Percentiles rank a stretch among this genome's conserved stretches.
Conservation (phyloP, 2,113 vertebrate genomes). For the Quiscalus mexicanus region DNA sequence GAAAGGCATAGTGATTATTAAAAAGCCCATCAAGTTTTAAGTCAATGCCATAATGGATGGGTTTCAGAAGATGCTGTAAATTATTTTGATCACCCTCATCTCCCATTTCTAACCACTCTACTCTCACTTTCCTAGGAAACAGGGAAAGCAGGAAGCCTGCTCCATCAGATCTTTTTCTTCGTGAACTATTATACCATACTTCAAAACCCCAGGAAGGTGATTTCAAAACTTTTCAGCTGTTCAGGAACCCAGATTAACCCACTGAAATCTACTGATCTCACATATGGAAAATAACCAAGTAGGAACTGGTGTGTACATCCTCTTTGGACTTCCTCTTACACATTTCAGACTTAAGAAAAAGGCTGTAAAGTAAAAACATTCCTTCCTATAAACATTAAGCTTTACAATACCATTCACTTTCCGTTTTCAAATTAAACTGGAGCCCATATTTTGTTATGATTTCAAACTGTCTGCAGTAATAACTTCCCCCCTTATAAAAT, state of each 20-base stretch:
- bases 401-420: slow-evolving; percentile 5
- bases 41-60: neutral
- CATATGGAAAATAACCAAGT: slow-evolving; percentile 32
- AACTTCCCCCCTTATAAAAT: neutral
- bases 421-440: slow-evolving; percentile 32
- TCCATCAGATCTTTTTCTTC: neutral
- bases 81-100: neutral
- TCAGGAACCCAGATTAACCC: slow-evolving; percentile 5
- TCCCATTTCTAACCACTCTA: neutral
- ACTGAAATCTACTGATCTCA: slow-evolving; percentile 32
- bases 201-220: slow-evolving; percentile 29
- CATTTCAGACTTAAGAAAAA: slow-evolving; percentile 26
- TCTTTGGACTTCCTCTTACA: slow-evolving; percentile 41
- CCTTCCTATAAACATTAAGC: slow-evolving; percentile 39
- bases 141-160: neutral
- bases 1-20: neutral
- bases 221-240: slow-evolving; percentile 27
- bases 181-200: neutral
- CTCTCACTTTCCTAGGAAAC: slow-evolving; percentile 12
- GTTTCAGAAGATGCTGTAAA: neutral
- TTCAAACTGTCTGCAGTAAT: slow-evolving; percentile 23
- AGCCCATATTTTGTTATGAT: slow-evolving; percentile 6
- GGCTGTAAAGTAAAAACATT: slow-evolving; percentile 41
- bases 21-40: neutral
- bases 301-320: slow-evolving; percentile 23